These are phyloP conservation scores for Physeter macrocephalus DNA, from an alignment of 2,113 vertebrate species.

Conservation along the genomic window DNA sequence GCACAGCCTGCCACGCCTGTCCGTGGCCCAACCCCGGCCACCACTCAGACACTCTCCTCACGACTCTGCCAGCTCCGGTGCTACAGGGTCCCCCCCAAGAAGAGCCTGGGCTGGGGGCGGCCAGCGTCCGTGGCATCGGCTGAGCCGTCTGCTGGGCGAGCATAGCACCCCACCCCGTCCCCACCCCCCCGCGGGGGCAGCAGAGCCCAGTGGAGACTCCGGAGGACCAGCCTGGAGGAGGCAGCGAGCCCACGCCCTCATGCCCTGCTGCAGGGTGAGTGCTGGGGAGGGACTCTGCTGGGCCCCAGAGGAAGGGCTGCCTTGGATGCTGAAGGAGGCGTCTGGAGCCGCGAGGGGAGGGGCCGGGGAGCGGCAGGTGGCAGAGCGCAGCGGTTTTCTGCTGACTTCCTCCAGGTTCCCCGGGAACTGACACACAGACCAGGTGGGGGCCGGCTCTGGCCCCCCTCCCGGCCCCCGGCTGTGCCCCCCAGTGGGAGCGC, in stretches of 20 bases:
- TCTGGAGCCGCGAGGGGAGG: rapidly evolving
- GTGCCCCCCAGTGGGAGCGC: background rate
- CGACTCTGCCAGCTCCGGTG: background rate
- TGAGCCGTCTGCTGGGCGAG: background rate
- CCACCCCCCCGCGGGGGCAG: rapidly evolving
- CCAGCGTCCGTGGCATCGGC: background rate
- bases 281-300: background rate
- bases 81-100: background rate
- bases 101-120: background rate
- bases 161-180: background rate
- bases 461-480: rapidly evolving
- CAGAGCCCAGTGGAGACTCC: background rate
- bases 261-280: slow-evolving; percentile 69
- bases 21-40: rapidly evolving
- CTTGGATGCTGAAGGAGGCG: too few species aligned
- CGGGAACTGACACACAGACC: rapidly evolving
- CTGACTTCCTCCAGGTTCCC: background rate
- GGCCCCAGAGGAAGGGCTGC: background rate
- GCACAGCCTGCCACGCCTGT: background rate
- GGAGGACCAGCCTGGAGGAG: background rate
- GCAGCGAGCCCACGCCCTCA: background rate
- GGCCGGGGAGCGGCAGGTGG: rapidly evolving
- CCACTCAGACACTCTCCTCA: background rate
- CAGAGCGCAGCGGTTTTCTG: background rate
- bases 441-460: rapidly evolving